Evolutionary conservation across 1,140 invertebrate species (phyloP).

Genomic region (Lucilia sericata): DNA sequence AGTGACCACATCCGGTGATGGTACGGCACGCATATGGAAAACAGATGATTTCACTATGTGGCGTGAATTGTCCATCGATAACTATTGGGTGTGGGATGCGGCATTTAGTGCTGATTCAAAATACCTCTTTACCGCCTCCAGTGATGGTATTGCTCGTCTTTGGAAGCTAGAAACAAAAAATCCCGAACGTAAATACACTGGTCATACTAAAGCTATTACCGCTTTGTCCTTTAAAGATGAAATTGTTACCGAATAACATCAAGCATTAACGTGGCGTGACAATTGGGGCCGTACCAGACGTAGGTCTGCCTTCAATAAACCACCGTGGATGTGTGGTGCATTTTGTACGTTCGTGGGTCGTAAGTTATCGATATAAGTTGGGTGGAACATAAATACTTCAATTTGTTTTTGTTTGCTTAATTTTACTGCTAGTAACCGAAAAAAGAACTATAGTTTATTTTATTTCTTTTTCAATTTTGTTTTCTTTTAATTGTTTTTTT

Average conservation of each 20-base stretch:
- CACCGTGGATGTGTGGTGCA: slow-evolving; percentile 23
- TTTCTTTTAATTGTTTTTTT: neutral
- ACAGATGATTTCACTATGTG: slow-evolving; percentile 85
- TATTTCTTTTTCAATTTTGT: neutral
- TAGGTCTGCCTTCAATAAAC: neutral
- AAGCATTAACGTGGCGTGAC: slow-evolving; percentile 27
- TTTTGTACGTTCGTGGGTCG: slow-evolving; percentile 26
- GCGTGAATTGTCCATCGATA: slow-evolving; percentile 82
- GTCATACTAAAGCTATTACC: slow-evolving; percentile 95
- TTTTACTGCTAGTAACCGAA: neutral
- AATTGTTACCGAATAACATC: slow-evolving; percentile 65
- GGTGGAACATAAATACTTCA: neutral
- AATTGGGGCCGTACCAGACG: neutral
- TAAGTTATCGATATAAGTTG: slow-evolving; percentile 22
- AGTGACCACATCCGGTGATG: slow-evolving; percentile 95
- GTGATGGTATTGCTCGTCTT: slow-evolving; percentile 92
- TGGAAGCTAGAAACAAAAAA: slow-evolving; percentile 90
- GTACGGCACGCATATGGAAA: slow-evolving; percentile 90
- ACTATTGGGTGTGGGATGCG: slow-evolving; percentile 98
- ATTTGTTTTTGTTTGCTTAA: neutral
- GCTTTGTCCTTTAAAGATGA: slow-evolving; percentile 92
- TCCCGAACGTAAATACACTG: slow-evolving; percentile 91
- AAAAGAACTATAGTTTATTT: slow-evolving; percentile 1
- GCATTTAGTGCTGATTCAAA: slow-evolving; percentile 96
- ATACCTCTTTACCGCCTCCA: slow-evolving; percentile 92